A percentile compares a stretch with the other conserved stretches of the same genome.
Conservation (phyloP, 2,888 invertebrate genomes). For the Hyles lineata region DNA sequence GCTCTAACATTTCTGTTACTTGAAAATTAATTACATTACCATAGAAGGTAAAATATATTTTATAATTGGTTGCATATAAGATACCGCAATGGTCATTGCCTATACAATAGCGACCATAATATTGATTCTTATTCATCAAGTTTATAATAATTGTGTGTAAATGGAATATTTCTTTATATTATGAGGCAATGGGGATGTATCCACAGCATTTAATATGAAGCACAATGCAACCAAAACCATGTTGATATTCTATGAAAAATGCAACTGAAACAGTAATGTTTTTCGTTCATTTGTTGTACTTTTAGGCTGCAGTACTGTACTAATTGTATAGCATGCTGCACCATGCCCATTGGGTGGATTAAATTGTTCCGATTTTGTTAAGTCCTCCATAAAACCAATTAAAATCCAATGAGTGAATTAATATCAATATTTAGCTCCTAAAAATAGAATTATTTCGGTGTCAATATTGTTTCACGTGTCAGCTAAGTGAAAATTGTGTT, state of each 20-base stretch:
- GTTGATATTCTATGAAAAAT: not conserved
- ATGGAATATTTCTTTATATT: too few relatives aligned
- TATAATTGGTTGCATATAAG: not conserved
- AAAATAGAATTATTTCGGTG: not conserved
- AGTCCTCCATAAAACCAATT: too few relatives aligned
- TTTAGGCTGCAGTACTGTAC: too few relatives aligned
- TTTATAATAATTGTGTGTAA: not conserved
- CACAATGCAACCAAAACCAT: not conserved
- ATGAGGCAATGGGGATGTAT: not conserved
- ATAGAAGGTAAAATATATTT: not conserved
- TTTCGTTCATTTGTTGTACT: too few relatives aligned
- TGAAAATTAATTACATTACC: not conserved
- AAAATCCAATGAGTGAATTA: too few relatives aligned
- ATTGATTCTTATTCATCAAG: not conserved
- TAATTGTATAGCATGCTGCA: too few relatives aligned
- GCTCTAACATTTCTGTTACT: not conserved
- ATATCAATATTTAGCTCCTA: too few relatives aligned
- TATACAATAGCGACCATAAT: not conserved
- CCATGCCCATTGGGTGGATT: too few relatives aligned
- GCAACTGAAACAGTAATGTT: too few relatives aligned
- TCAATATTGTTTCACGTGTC: slow-evolving; percentile 8
- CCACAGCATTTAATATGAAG: not conserved
- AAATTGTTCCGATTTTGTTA: too few relatives aligned
- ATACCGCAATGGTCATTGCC: not conserved
- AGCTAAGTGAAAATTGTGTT: not conserved